Evolutionary conservation across 2,797 vertebrate species (phyloP), one percentile per base, ranked within the genome.

Genomic region (Apogon talboti): DNA sequence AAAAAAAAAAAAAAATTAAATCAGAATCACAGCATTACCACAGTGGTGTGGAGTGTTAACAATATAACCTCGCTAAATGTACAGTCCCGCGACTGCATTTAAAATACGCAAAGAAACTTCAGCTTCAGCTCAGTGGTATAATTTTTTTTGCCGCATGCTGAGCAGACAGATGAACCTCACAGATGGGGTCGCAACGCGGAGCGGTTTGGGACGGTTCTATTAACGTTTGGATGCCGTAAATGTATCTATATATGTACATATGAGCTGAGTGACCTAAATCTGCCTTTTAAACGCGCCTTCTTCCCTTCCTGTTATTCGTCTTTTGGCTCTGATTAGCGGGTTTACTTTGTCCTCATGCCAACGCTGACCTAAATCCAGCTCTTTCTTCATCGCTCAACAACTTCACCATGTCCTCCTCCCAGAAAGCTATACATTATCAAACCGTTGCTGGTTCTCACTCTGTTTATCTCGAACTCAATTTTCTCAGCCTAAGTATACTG

Each of bases 311-410:
- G 66, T 85, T 83, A 73, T 82, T 79, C 41, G 11, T 76, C 75
- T 76, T 49, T 50, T 3, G 35, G 18, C 44, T 52, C 62, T 18
- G 78, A 83, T 71, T 72, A 79, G 57, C 60, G n/a, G 7, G 54
- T 84, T 86, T 79, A 69, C 84, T 87, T 86, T 78, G 63, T 74
- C 56, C 67, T 59, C 24, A 3, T 53, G 83, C 80, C 75, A 81
- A n/a, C 50, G 7, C 24, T 21, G 59, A 66, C 64, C 63, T 71
- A 72, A 74, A 66, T 73, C 45, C 64, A 38, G 30, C 9, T 46
- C 46, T 65, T 37, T 53, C 56, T 53, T 47, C 55, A 68, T 66
- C 55, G 81, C 74, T 83, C 76, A 48, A 74, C 74, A 72, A 18
- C 69, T 78, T 65, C 3, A 53, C 61, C 1, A 0, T 14, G 15